Evolutionary conservation across 2,888 invertebrate species (phyloP), one percentile per base, ranked within the genome.

Genomic region (Sphinx pinastri): DNA sequence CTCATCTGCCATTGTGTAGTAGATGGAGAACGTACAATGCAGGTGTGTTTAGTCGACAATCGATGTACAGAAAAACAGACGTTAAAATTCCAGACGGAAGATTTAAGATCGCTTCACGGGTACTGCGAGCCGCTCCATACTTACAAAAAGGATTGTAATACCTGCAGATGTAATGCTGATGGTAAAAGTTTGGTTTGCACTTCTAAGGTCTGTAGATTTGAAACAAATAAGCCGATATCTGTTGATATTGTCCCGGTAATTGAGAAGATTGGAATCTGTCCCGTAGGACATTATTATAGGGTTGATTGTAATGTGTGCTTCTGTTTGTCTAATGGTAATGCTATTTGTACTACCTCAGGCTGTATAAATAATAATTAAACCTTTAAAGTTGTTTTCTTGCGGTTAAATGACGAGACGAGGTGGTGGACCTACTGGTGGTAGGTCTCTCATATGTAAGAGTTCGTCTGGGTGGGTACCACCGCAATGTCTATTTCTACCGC

Each of bases 251-350:
- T 91, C 0, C 90, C 92, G 0, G 78, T 91, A 1, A 74, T 77
- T 0, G 83, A 87, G 51, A 78, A 81, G 2, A 73, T 81, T 0
- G 78, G 73, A 0, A 10, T 54, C 0, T 93, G 93, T 72, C 85
- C 85, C 0, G 81, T 76, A 67, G 91, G 91, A 0, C 77, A 81
- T 14, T 85, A 84, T 0, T 93, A 89, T 71, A 85, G 80, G 68
- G 80, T 92, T 4, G 86, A 86, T 31, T 93, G 93, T 67, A 93
- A 93, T 69, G 68, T 84, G 52, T 93, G 93, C 70, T 84, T 87
- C 71, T 93, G 93, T 68, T 73, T 92, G 58, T 74, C 79, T 0
- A 90, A 88, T 66, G 92, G 91, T 0, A 90, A 92, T 59, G 87
- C 88, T 4, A 74, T 93, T 11, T 93, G 93, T 75, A 89, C 92